Conservation (phyloP, 2,113 vertebrate genomes). For the Rynchops niger region DNA sequence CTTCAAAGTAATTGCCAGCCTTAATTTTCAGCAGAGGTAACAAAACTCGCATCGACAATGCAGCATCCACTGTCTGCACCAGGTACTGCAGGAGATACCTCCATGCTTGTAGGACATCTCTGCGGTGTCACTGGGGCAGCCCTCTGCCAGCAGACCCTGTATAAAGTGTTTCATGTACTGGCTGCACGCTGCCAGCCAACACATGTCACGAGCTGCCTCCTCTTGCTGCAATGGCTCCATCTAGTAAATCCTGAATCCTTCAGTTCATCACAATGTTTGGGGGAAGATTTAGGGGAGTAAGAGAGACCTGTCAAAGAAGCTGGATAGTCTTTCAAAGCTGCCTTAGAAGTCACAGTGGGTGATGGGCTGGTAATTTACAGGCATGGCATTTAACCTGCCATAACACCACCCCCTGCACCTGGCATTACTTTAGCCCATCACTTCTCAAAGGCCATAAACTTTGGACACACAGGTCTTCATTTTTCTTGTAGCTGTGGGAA, state of each 20-base stretch:
- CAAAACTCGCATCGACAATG: not conserved
- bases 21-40: not conserved
- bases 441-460: conserved; percentile 62
- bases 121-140: not conserved
- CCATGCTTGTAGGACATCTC: not conserved
- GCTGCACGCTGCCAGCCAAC: not conserved
- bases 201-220: not conserved
- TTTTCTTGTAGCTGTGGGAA: conserved; percentile 50
- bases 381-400: conserved; percentile 58
- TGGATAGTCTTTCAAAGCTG: conserved; percentile 37
- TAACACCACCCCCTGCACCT: conserved; percentile 42
- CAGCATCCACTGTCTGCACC: not conserved
- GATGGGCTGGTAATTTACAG: conserved; percentile 42
- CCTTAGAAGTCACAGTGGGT: not conserved
- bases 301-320: conserved; percentile 53
- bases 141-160: not conserved
- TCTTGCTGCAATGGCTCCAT: not conserved
- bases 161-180: not conserved
- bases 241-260: conserved; percentile 24
- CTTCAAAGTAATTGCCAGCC: conserved; percentile 5
- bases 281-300: conserved; percentile 45
- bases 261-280: conserved; percentile 30
- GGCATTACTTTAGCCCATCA: conserved; percentile 61
- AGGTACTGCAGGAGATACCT: not conserved
- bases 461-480: conserved; percentile 37